Evolutionary conservation across 2,113 vertebrate species (phyloP).

Genomic region (Etheostoma cragini): DNA sequence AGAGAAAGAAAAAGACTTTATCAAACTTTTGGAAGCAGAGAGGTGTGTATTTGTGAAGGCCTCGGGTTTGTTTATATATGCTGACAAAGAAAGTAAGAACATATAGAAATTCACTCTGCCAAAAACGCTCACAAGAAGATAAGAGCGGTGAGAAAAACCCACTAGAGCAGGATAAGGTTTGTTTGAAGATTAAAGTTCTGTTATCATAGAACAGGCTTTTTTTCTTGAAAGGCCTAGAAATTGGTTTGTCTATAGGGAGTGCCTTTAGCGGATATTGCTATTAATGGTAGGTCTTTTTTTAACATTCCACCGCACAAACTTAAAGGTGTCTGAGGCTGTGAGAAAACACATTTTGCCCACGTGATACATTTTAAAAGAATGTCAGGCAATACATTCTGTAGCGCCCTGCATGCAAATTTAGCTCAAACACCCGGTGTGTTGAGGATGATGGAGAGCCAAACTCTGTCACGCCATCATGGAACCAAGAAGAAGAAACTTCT

Average conservation of each 20-base stretch:
- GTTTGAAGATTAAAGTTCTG: constrained; percentile 77
- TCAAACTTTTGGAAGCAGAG: constrained; percentile 62
- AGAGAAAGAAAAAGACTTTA: constrained; percentile 58
- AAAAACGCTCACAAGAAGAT: constrained; percentile 58
- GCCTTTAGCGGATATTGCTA: constrained; percentile 57
- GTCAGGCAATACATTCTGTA: constrained; percentile 31
- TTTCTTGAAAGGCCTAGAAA: constrained; percentile 72
- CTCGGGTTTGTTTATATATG: constrained; percentile 79
- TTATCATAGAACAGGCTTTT: constrained; percentile 53
- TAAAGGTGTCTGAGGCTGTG: constrained; percentile 42
- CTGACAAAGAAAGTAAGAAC: constrained; percentile 78
- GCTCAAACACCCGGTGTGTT: constrained; percentile 55
- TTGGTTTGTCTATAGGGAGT: constrained; percentile 63
- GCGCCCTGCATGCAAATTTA: constrained; percentile 65
- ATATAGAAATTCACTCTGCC: constrained; percentile 68
- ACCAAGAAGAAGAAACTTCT: constrained; percentile 30
- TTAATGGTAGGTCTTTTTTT: constrained; percentile 46
- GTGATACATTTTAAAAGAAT: constrained; percentile 49
- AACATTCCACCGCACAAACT: constrained; percentile 45
- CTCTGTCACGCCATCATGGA: constrained; percentile 65
- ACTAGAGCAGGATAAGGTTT: constrained; percentile 63
- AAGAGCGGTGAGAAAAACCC: constrained; percentile 61
- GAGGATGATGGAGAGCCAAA: constrained; percentile 64
- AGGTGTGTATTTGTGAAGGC: constrained; percentile 67
- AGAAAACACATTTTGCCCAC: constrained; percentile 49